Conservation (phyloP, 2,888 invertebrate species). For the Theodoxus fluviatilis region DNA sequence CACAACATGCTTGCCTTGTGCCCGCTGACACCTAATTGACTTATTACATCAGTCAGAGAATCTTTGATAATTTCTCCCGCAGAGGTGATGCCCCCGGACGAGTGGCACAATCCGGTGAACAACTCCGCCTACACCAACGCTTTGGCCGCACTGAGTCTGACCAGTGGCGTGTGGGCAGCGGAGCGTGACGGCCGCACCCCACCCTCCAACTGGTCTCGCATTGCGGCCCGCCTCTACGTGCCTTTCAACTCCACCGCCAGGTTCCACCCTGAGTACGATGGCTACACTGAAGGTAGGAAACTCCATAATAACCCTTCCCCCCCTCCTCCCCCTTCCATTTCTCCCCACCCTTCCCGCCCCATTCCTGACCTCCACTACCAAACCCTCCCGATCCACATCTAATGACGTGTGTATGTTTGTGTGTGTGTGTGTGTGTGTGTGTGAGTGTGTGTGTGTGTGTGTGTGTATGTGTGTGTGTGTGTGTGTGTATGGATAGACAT, state of each 20-base stretch:
- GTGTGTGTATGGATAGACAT: no score
- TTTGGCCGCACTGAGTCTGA: slow-evolving; percentile 47
- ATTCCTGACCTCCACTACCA: no score
- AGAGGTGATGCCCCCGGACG: slow-evolving; percentile 64
- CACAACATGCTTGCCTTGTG: no score
- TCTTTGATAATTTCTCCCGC: slow-evolving; percentile 18
- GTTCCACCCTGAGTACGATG: slow-evolving; percentile 66
- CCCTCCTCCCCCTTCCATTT: neutral
- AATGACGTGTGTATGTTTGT: neutral
- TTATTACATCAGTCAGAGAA: neutral
- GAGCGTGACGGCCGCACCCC: slow-evolving; percentile 27
- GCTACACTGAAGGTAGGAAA: slow-evolving; percentile 48
- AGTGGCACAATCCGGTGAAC: slow-evolving; percentile 53
- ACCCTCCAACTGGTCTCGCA: slow-evolving; percentile 35
- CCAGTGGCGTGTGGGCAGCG: slow-evolving; percentile 36
- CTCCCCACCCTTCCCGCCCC: no score
- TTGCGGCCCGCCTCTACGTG: slow-evolving; percentile 50
- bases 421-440: neutral
- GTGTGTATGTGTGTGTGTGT: no score
- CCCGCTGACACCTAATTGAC: neutral
- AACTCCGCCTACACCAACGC: slow-evolving; percentile 62
- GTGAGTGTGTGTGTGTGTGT: no score
- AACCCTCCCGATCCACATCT: no score
- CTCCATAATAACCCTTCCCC: neutral
- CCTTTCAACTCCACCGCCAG: slow-evolving; percentile 56